A percentile compares a stretch with the other conserved stretches of the same genome.
Conservation (phyloP, 2,113 vertebrate genomes). For the Sigmodon hispidus region DNA sequence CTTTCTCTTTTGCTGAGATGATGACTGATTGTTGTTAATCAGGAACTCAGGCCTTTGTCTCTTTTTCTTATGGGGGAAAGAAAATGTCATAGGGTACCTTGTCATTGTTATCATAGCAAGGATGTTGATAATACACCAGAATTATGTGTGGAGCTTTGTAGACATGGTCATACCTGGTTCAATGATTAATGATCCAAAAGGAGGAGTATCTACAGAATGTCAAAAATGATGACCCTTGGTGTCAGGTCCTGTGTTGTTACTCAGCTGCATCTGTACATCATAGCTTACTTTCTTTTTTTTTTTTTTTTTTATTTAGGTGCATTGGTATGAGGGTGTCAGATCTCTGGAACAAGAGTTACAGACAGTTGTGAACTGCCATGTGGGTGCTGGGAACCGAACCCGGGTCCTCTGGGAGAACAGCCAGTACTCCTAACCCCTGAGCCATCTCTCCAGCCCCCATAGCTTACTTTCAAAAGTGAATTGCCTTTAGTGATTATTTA, state of each 20-base stretch:
- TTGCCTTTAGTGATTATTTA: conserved; percentile 3
- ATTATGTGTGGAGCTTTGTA: conserved; percentile 48
- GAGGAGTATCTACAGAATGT: background rate
- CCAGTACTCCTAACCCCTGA: too few species aligned
- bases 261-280: background rate
- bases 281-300: background rate
- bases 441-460: too few species aligned
- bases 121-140: background rate
- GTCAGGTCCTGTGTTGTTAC: conserved; percentile 13
- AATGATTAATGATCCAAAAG: background rate
- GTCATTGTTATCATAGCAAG: background rate
- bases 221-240: background rate
- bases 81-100: conserved; percentile 30
- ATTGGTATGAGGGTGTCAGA: too few species aligned
- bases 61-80: background rate
- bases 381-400: too few species aligned
- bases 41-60: background rate
- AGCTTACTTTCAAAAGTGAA: background rate
- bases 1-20: conserved; percentile 41
- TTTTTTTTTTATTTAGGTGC: too few species aligned
- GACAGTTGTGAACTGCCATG: too few species aligned
- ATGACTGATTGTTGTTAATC: conserved; percentile 29
- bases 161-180: background rate
- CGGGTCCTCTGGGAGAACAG: too few species aligned
- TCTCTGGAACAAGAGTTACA: too few species aligned